A percentile compares a stretch with the other conserved stretches of the same genome.
phyloP scores from a whole-genome alignment of 1,140 invertebrate genomes.

The Achroia grisella region DNA sequence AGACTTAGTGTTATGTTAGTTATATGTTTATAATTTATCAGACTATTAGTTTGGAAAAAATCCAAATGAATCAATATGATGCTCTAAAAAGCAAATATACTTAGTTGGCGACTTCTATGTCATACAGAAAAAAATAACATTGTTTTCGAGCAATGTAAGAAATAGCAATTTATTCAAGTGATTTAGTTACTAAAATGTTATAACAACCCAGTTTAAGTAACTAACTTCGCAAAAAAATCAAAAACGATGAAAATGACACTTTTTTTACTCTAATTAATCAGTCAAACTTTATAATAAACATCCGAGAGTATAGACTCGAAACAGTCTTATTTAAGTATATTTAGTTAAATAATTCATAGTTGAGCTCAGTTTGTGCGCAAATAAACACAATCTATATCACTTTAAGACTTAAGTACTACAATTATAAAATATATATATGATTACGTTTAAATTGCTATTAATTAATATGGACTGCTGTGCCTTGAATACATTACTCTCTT shows the following conservation, averaged over 20 bases:
- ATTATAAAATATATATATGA: no score
- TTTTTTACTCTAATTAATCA: conserved; percentile 3
- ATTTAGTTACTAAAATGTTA: conserved; percentile 2
- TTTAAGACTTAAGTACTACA: no score
- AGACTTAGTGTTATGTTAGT: conserved; percentile 1
- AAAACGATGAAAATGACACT: not conserved
- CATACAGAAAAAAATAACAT: not conserved
- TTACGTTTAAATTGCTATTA: no score
- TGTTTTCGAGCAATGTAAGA: no score
- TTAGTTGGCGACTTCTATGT: no score
- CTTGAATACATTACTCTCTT: no score
- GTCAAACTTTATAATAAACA: conserved; percentile 4
- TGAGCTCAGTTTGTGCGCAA: not conserved
- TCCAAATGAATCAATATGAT: no score
- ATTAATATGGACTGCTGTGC: no score
- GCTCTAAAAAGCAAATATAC: no score
- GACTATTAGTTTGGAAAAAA: not conserved
- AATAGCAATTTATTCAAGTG: conserved; percentile 8
- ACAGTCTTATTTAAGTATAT: conserved; percentile 15
- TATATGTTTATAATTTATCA: not conserved
- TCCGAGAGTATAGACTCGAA: conserved; percentile 7
- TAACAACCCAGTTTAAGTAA: conserved; percentile 32
- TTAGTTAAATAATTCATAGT: conserved; percentile 4
- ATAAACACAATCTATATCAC: no score
- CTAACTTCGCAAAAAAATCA: conserved; percentile 7